Base-by-base conservation (phyloP, 2,797 vertebrate species). In the Anolis apletophallus region DNA sequence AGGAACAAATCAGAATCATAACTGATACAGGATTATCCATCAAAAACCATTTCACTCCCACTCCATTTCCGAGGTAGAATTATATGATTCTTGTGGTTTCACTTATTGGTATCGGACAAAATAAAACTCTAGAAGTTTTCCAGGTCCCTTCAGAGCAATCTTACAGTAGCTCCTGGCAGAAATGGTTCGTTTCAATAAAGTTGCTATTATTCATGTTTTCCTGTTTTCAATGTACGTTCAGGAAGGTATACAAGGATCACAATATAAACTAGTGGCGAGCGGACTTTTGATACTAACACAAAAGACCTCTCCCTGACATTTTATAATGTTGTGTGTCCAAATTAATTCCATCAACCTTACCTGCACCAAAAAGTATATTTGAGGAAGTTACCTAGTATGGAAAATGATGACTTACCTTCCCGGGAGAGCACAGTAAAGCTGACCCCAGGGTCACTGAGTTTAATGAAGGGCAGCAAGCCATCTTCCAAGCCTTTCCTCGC, bases 381-480 rank as follows among this genome's bases (percentile, higher is more conserved):
- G 32, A 57, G 23, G 6, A 50, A 8, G 14, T 52, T 50, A 57
- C 16, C 36, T 21, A n/a, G 54, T 85, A 61, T 52, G 46, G 61
- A 34, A 52, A 29, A 5, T 13, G 14, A 72, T 1, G 10, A 14
- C 32, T 13, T 87, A 99, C 98, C 98, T 95, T 98, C 97, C 57
- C 96, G 96, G 80, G 97, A 97, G 13, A 99, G 98, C n/a, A 96
- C 97, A 0, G 95, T 93, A 21, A 98, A 94, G 32, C 97, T 94
- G 61, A 99, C 96, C 0, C 98, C 98, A 0, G 98, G 98, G 83
- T 99, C 98, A 0, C 98, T 99, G 92, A 99, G 97, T 93, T 99
- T 99, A 88, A 98, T 95, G 1, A 99, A 99, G 3, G 98, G 98
- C 84, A 94, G 93, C 0, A 95, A 95, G 19, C 96, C 96, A 0